phyloP scores from a whole-genome alignment of 2,888 invertebrate genomes.

The Drosophila pseudotalamancana region DNA sequence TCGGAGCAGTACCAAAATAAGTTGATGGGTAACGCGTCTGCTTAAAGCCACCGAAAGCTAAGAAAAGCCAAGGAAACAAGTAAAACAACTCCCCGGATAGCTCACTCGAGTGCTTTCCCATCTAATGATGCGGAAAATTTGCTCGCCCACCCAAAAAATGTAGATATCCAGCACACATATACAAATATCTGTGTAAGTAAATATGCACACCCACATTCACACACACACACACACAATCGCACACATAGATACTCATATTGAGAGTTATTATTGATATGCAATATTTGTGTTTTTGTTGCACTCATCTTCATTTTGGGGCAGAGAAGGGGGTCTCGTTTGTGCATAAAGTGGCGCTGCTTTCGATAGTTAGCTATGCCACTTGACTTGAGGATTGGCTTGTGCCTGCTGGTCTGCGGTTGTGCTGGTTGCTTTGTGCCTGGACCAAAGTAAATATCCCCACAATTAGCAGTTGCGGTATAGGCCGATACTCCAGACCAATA shows the following conservation, averaged over 20 bases:
- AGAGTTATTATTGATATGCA: slow-evolving; percentile 65
- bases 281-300: slow-evolving; percentile 56
- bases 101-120: slow-evolving; percentile 66
- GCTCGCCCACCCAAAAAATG: slow-evolving; percentile 37
- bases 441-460: slow-evolving; percentile 28
- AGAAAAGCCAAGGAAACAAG: slow-evolving; percentile 28
- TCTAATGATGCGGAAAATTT: slow-evolving; percentile 81
- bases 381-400: slow-evolving; percentile 3
- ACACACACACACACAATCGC: not conserved
- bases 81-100: slow-evolving; percentile 55
- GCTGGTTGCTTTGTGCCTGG: slow-evolving; percentile 48
- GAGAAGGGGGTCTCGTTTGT: slow-evolving; percentile 22
- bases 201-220: not conserved
- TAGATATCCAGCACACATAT: not conserved
- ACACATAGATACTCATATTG: slow-evolving; percentile 10
- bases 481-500: slow-evolving; percentile 52
- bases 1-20: slow-evolving; percentile 37
- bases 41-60: slow-evolving; percentile 20
- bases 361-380: slow-evolving; percentile 1
- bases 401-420: slow-evolving; percentile 29
- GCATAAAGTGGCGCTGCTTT: slow-evolving; percentile 29
- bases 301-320: slow-evolving; percentile 32
- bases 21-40: slow-evolving; percentile 32
- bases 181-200: not conserved
- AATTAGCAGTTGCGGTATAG: slow-evolving; percentile 58